Base-by-base conservation (phyloP, 1,140 invertebrate genomes). In the Hesperophylax magnus region DNA sequence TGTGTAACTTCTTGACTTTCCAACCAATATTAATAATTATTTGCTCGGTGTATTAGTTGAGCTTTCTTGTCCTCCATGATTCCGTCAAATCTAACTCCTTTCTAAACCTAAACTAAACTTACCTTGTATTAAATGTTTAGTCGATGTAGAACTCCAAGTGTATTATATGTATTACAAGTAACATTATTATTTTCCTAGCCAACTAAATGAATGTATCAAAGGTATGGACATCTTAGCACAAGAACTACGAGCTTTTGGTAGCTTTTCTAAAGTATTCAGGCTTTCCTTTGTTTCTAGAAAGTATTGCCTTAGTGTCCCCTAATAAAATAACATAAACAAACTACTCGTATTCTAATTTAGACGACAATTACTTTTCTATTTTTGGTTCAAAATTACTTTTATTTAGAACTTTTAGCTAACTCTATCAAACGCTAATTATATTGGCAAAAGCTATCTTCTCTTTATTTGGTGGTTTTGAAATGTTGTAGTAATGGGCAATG, bases 211-310 rank as follows among this genome's bases (percentile, higher is more conserved):
- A 79, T 83, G 79, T 78, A 83, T 83, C 79, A 69, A 69, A 77
- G 69, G 74, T 72, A 80, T 84, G 79, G 77, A 79, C 77, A 76
- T 77, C 54, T 63, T 65, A 81, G 80, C 82, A 84, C 82, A 84
- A 84, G 65, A 81, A 76, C 65, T 81, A 81, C 63, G 82, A 84
- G 82, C 82, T 84, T 82, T 77, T 31, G 53, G 82, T 84, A 84
- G 82, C 79, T 84, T 84, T 81, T 83, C 79, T 79, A 84, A 79
- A 80, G 20, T 54, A 78, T 34, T 78, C 77, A 34, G 77, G 61
- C 61, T 53, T 63, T 63, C 61, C 31, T 77, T 63, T 63, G 53
- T 78, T 67, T 76, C 56, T 76, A 76, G 72, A 34, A 76, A 34
- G 20, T 76, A 58, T 72, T 52, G 24, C 22, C 47, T 22, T 54